phyloP scores from a whole-genome alignment of 2,797 vertebrate species.

The Lophura swinhoii region DNA sequence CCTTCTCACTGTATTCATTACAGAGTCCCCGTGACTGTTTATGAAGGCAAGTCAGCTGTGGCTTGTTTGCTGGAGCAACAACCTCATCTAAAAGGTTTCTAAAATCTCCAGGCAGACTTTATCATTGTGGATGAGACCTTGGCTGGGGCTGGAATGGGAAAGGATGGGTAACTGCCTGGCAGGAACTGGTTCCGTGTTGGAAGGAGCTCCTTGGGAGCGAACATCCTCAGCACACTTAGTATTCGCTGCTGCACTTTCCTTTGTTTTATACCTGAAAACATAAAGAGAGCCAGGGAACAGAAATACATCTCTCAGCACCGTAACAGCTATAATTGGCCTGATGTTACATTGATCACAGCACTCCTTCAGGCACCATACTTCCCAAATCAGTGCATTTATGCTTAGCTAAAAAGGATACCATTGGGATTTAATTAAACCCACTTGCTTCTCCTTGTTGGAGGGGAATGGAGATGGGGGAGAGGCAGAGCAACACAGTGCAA shows the following conservation, averaged over 20 bases:
- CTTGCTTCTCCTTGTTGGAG: not conserved
- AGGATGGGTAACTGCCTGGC: not conserved
- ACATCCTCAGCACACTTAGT: conserved; percentile 1
- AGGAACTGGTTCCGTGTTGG: not conserved
- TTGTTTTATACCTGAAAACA: not conserved
- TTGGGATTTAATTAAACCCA: conserved; percentile 44
- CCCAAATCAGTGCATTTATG: conserved; percentile 53
- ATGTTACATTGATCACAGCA: conserved; percentile 17
- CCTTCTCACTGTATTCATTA: not conserved
- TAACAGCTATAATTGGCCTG: not conserved
- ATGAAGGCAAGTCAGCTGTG: not conserved
- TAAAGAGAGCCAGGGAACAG: conserved; percentile 1
- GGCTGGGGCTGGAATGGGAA: not conserved
- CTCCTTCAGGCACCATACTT: not conserved
- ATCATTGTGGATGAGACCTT: not conserved
- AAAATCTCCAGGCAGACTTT: conserved; percentile 21
- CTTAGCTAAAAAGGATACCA: conserved; percentile 26
- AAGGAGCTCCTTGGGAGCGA: not conserved
- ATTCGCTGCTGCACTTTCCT: not conserved
- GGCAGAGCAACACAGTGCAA: not conserved
- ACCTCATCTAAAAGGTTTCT: not conserved
- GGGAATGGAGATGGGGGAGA: not conserved
- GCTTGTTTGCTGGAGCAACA: conserved; percentile 15
- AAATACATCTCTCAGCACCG: not conserved
- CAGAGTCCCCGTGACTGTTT: not conserved